Conservation (phyloP, 2,888 invertebrate genomes). For the Cotesia congregata region DNA sequence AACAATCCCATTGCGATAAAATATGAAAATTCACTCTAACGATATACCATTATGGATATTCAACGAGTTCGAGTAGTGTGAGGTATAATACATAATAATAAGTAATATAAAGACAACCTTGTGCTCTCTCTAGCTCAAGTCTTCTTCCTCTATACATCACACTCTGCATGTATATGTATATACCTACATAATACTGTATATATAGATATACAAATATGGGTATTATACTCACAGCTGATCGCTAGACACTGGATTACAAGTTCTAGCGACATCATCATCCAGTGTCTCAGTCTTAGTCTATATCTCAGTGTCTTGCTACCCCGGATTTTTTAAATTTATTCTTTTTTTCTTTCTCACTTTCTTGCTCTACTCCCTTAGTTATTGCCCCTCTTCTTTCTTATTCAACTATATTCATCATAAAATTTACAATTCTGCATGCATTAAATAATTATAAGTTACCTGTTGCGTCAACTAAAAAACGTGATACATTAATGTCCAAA, state of each 20-base stretch:
- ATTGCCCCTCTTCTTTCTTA: not conserved
- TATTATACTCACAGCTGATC: not conserved
- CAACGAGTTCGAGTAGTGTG: constrained; percentile 20
- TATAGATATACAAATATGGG: not conserved
- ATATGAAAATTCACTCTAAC: constrained; percentile 43
- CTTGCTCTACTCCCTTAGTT: not conserved
- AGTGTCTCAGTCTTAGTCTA: not conserved
- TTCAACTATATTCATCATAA: not conserved
- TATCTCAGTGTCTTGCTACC: not conserved
- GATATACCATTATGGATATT: constrained; percentile 36
- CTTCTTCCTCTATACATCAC: not conserved
- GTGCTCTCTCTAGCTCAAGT: constrained; percentile 1
- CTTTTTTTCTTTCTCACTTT: not conserved
- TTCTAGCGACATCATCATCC: constrained; percentile 1
- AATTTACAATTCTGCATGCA: not conserved
- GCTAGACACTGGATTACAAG: not conserved
- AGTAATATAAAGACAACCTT: constrained; percentile 10
- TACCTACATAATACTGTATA: not conserved
- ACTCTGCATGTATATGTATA: not conserved
- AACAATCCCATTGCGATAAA: constrained; percentile 43
- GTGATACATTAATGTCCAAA: not conserved
- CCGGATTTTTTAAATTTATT: not conserved
- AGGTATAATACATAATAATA: constrained; percentile 16
- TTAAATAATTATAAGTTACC: not conserved
- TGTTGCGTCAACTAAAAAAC: not conserved